Percentiles rank a stretch among this genome's conserved stretches.
Evolutionary conservation across 2,113 vertebrate genomes (phyloP).

Genomic region (Ophiodon elongatus): DNA sequence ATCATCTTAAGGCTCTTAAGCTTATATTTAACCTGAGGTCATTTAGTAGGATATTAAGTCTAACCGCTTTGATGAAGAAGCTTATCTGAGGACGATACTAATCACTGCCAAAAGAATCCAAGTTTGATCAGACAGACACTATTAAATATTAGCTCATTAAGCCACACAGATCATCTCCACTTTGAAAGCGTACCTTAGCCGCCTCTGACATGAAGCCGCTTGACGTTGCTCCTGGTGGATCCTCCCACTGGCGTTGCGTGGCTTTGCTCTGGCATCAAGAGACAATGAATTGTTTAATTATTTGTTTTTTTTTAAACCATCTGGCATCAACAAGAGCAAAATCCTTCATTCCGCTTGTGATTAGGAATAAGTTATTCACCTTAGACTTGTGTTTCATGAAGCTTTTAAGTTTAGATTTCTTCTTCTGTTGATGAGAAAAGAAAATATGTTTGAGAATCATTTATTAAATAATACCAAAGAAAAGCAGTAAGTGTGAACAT

Average conservation of each 20-base stretch:
- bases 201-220: conserved; percentile 78
- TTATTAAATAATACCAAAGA: neutral
- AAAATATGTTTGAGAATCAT: neutral
- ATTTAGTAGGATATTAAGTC: neutral
- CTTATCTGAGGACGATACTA: neutral
- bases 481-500: neutral
- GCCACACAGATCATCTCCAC: neutral
- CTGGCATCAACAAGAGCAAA: neutral
- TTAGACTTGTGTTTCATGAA: conserved; percentile 45
- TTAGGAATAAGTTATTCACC: conserved; percentile 43
- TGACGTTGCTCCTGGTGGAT: conserved; percentile 62
- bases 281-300: fast-evolving
- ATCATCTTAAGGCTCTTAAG: no score
- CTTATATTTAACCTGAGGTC: no score
- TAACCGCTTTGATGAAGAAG: neutral
- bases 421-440: conserved; percentile 53
- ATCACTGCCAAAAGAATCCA: neutral
- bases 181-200: conserved; percentile 71
- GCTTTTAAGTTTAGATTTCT: conserved; percentile 62
- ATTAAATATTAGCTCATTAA: no score
- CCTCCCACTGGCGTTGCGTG: conserved; percentile 2
- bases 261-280: conserved; percentile 58
- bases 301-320: neutral
- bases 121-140: no score
- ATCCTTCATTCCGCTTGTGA: no score